These are phyloP conservation scores for Avahi laniger DNA, from an alignment of 2,797 vertebrate species.

Conservation along the genomic window DNA sequence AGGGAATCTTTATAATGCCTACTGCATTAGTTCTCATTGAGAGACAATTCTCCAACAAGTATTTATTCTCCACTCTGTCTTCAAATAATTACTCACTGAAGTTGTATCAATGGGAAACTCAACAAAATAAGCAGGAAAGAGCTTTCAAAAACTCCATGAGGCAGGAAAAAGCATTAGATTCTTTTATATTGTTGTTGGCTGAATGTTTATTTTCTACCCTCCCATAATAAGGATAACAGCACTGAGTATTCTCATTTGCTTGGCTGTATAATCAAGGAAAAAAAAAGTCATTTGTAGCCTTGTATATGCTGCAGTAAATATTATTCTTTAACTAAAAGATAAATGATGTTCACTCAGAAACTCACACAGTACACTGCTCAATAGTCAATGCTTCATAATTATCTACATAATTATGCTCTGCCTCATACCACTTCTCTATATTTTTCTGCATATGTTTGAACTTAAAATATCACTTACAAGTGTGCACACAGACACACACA, in stretches of 20 bases:
- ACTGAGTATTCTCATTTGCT: conserved; percentile 15
- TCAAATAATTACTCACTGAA: conserved; percentile 16
- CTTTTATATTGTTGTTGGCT: not conserved
- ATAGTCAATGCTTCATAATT: not conserved
- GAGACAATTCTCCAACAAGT: not conserved
- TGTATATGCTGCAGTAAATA: not conserved
- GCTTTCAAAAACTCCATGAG: not conserved
- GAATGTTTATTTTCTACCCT: conserved; percentile 21
- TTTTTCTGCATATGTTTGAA: not conserved
- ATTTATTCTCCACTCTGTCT: not conserved
- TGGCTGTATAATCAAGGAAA: not conserved
- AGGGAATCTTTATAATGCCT: not conserved
- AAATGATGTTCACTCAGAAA: not conserved
- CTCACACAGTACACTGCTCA: not conserved
- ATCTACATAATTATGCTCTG: not conserved
- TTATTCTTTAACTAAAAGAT: not conserved
- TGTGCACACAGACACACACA: not conserved
- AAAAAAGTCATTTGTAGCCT: not conserved
- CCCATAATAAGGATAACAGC: not conserved
- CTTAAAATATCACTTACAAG: not conserved
- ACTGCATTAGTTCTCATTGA: not conserved
- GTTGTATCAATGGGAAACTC: not conserved
- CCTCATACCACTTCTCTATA: not conserved
- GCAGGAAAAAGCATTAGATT: not conserved
- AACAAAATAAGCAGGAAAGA: conserved; percentile 29